Evolutionary conservation across 1,140 invertebrate species (phyloP).

Genomic region (Harlomillsia oculata): DNA sequence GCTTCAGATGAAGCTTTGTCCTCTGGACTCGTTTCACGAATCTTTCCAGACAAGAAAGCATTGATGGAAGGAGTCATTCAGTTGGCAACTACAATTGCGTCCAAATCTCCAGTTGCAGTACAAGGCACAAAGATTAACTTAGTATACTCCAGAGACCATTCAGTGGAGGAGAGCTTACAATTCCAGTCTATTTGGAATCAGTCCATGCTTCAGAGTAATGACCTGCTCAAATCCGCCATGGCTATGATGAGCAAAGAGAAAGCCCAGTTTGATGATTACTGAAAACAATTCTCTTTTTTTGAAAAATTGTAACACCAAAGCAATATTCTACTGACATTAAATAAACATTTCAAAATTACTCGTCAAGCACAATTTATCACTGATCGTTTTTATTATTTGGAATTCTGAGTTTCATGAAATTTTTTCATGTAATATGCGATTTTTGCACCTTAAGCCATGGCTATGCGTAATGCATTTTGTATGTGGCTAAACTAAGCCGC

Average conservation of each 20-base stretch:
- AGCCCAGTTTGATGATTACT: constrained; percentile 21
- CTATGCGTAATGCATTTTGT: too few relatives aligned
- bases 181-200: constrained; percentile 73
- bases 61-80: constrained; percentile 62
- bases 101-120: constrained; percentile 88
- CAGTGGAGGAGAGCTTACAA: constrained; percentile 70
- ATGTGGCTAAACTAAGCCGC: too few relatives aligned
- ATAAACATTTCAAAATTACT: too few relatives aligned
- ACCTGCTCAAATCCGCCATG: constrained; percentile 68
- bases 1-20: constrained; percentile 64
- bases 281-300: too few relatives aligned
- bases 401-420: too few relatives aligned
- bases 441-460: too few relatives aligned
- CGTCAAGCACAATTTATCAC: too few relatives aligned
- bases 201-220: constrained; percentile 80
- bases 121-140: constrained; percentile 77
- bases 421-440: too few relatives aligned
- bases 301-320: too few relatives aligned
- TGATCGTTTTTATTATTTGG: too few relatives aligned
- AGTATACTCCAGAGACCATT: constrained; percentile 77
- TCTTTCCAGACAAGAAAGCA: constrained; percentile 61
- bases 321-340: too few relatives aligned
- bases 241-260: constrained; percentile 58
- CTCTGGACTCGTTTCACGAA: constrained; percentile 62
- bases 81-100: constrained; percentile 67